Evolutionary conservation across 2,888 invertebrate species (phyloP).

Genomic region (Dyspetes luteomarginatus): DNA sequence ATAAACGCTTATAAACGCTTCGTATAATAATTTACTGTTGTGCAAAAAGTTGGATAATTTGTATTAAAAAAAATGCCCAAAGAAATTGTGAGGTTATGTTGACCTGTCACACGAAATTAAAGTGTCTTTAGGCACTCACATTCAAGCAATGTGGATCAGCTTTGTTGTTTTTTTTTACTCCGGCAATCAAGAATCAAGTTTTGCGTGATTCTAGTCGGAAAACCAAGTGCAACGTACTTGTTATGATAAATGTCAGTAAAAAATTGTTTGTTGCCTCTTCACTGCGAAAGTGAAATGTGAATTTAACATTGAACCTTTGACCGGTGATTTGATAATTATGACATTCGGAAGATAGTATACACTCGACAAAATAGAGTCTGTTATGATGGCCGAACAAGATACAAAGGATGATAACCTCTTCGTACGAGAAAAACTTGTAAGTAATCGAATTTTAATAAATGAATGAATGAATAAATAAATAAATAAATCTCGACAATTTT

Average conservation of each 20-base stretch:
- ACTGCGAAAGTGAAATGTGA: constrained; percentile 6
- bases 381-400: constrained; percentile 76
- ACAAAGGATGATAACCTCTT: constrained; percentile 72
- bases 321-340: constrained; percentile 36
- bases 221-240: constrained; percentile 2
- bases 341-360: constrained; percentile 1
- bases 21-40: too few species aligned
- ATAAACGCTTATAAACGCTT: too few species aligned
- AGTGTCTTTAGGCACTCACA: too few species aligned
- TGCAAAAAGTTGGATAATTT: too few species aligned
- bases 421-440: constrained; percentile 78
- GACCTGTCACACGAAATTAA: too few species aligned
- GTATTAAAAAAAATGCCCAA: too few species aligned
- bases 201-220: constrained; percentile 3
- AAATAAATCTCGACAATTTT: not conserved
- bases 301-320: constrained; percentile 56
- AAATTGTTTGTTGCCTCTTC: not conserved
- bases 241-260: constrained; percentile 9
- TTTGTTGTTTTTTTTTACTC: too few species aligned
- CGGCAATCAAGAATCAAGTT: not conserved
- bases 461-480: constrained; percentile 1
- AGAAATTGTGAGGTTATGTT: too few species aligned
- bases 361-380: not conserved
- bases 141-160: too few species aligned
- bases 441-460: not conserved